phyloP scores from a whole-genome alignment of 2,888 invertebrate genomes.

The Synanthedon andrenaeformis region DNA sequence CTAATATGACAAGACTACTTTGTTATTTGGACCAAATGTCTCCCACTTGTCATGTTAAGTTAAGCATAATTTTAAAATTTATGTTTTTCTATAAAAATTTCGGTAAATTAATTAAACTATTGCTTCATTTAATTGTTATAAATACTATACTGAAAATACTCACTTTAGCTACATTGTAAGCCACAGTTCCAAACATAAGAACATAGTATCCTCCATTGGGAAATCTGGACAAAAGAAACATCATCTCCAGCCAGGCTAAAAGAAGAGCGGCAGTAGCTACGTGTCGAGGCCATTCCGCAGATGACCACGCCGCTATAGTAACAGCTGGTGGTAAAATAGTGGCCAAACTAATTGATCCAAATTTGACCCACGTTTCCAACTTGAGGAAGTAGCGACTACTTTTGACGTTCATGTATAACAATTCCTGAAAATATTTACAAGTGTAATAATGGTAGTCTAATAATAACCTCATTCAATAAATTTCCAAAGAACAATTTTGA shows the following conservation, averaged over 20 bases:
- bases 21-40: too few species aligned
- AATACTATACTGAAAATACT: background rate
- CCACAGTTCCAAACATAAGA: constrained; percentile 73
- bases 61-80: too few species aligned
- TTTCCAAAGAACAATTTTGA: too few species aligned
- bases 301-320: constrained; percentile 18
- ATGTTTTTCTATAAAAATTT: too few species aligned
- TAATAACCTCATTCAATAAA: too few species aligned
- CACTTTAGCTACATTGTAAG: constrained; percentile 68
- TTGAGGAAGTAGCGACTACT: constrained; percentile 62
- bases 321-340: constrained; percentile 48
- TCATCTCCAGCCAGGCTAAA: constrained; percentile 68
- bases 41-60: too few species aligned
- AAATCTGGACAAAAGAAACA: constrained; percentile 68
- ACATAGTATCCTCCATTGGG: constrained; percentile 72
- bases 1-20: too few species aligned
- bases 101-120: too few species aligned
- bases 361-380: constrained; percentile 70
- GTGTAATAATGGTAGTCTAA: too few species aligned
- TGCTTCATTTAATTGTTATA: background rate
- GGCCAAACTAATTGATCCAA: constrained; percentile 54
- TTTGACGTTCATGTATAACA: constrained; percentile 61
- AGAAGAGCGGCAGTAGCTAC: constrained; percentile 64
- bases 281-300: constrained; percentile 54
- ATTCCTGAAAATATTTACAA: constrained; percentile 41